These are phyloP conservation scores for Drosophila sechellia DNA, from an alignment of 1,140 invertebrate genomes.

Conservation along the genomic window DNA sequence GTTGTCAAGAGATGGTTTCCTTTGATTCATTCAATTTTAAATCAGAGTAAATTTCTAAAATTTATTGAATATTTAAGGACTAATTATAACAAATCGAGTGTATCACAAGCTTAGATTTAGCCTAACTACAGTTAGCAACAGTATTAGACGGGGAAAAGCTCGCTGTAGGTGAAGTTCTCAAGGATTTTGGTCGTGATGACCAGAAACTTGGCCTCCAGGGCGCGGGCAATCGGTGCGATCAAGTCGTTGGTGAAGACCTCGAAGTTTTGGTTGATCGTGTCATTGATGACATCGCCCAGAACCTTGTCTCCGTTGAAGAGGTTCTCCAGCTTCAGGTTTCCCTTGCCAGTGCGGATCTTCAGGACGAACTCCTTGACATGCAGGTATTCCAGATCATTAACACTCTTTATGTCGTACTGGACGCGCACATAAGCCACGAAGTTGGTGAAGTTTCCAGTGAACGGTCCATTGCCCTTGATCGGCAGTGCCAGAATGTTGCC, in stretches of 20 bases:
- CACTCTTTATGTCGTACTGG: constrained; percentile 84
- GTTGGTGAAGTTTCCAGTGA: constrained; percentile 87
- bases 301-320: constrained; percentile 87
- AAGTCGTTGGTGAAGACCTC: constrained; percentile 87
- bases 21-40: neutral
- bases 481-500: constrained; percentile 87
- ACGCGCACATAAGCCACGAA: constrained; percentile 85
- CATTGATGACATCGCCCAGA: constrained; percentile 87
- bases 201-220: constrained; percentile 85
- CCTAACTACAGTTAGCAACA: constrained; percentile 14
- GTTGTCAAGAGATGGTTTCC: too few relatives aligned
- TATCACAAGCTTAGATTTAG: constrained; percentile 73
- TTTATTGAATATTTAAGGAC: constrained; percentile 57
- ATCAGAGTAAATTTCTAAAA: constrained; percentile 1
- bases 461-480: constrained; percentile 87
- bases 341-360: constrained; percentile 86
- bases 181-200: constrained; percentile 86
- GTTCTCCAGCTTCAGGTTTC: constrained; percentile 86
- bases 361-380: constrained; percentile 85
- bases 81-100: constrained; percentile 64
- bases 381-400: constrained; percentile 86
- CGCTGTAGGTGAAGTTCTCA: constrained; percentile 86
- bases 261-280: constrained; percentile 88
- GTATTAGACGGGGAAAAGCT: constrained; percentile 86
- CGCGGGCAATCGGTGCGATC: constrained; percentile 86